A percentile compares a stretch with the other conserved stretches of the same genome.
These are phyloP conservation scores for Leptodactylus fuscus DNA, from an alignment of 2,113 vertebrate genomes.

Conservation along the genomic window DNA sequence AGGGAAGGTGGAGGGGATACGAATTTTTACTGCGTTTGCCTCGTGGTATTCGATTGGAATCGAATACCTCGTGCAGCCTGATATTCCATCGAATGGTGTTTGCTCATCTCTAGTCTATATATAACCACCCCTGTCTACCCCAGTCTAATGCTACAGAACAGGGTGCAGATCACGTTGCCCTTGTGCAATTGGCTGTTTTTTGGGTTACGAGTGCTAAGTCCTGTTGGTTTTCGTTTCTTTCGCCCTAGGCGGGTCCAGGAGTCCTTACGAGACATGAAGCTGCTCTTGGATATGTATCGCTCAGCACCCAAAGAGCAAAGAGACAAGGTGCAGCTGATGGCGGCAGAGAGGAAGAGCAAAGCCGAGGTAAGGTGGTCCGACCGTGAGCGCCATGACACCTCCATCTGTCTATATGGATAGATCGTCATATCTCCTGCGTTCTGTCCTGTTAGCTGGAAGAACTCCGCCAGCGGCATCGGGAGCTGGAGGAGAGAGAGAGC, in stretches of 20 bases:
- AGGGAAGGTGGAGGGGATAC: too few relatives aligned
- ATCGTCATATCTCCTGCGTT: neutral
- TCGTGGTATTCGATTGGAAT: too few relatives aligned
- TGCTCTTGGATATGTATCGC: slow-evolving; percentile 95
- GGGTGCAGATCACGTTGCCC: too few relatives aligned
- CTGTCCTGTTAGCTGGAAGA: slow-evolving; percentile 82
- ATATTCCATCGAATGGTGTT: too few relatives aligned
- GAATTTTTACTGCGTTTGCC: too few relatives aligned
- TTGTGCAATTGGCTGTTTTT: too few relatives aligned
- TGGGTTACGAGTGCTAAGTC: too few relatives aligned
- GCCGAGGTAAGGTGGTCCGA: slow-evolving; percentile 82
- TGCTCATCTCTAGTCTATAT: too few relatives aligned
- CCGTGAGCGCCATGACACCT: neutral
- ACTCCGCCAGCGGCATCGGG: slow-evolving; percentile 87
- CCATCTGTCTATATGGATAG: neutral
- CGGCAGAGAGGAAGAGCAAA: slow-evolving; percentile 94
- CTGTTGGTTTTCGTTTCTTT: neutral
- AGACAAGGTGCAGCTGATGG: slow-evolving; percentile 98
- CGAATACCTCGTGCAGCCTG: too few relatives aligned
- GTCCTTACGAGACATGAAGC: slow-evolving; percentile 96
- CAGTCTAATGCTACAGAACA: neutral
- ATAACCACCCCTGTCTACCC: too few relatives aligned
- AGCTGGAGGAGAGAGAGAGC: slow-evolving; percentile 92
- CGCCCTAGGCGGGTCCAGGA: slow-evolving; percentile 90
- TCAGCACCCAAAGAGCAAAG: slow-evolving; percentile 97